These are phyloP conservation scores for Brenthis hecate DNA, from an alignment of 2,888 invertebrate genomes.

Conservation along the genomic window DNA sequence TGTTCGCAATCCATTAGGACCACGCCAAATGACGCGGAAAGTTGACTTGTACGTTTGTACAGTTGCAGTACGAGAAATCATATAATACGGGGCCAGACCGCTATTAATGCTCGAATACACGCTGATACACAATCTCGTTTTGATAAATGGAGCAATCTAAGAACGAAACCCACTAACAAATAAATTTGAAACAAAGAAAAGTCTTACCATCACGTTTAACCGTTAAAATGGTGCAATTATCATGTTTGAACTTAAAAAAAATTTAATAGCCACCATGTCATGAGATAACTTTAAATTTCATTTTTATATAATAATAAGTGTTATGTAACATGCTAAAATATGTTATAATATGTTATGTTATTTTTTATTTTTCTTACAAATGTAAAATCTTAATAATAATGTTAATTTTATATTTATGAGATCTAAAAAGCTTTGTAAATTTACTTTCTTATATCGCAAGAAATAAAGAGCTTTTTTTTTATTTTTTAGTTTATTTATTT, in stretches of 20 bases:
- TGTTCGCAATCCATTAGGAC: slow-evolving; percentile 75
- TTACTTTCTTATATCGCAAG: too few relatives aligned
- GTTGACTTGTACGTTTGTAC: slow-evolving; percentile 61
- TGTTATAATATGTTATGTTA: neutral
- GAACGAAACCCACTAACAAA: slow-evolving; percentile 49
- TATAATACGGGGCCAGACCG: slow-evolving; percentile 49
- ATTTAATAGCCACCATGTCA: neutral
- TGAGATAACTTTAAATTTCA: slow-evolving; percentile 8
- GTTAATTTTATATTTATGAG: too few relatives aligned
- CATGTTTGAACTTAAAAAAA: neutral
- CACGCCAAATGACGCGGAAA: slow-evolving; percentile 75
- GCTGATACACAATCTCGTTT: slow-evolving; percentile 48
- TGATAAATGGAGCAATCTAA: slow-evolving; percentile 57
- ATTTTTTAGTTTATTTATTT: too few relatives aligned
- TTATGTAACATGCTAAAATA: neutral
- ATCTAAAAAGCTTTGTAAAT: too few relatives aligned
- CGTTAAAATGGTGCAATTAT: slow-evolving; percentile 9
- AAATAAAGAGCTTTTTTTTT: too few relatives aligned
- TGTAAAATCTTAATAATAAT: too few relatives aligned
- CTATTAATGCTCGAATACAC: slow-evolving; percentile 56
- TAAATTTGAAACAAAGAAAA: slow-evolving; percentile 42
- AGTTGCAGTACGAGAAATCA: slow-evolving; percentile 52
- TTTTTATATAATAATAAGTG: neutral
- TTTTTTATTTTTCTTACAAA: too few relatives aligned
- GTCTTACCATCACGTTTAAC: slow-evolving; percentile 31